A percentile compares a stretch with the other conserved stretches of the same genome.
phyloP scores from a whole-genome alignment of 2,113 vertebrate genomes.

The Microcebus ravelobensis region DNA sequence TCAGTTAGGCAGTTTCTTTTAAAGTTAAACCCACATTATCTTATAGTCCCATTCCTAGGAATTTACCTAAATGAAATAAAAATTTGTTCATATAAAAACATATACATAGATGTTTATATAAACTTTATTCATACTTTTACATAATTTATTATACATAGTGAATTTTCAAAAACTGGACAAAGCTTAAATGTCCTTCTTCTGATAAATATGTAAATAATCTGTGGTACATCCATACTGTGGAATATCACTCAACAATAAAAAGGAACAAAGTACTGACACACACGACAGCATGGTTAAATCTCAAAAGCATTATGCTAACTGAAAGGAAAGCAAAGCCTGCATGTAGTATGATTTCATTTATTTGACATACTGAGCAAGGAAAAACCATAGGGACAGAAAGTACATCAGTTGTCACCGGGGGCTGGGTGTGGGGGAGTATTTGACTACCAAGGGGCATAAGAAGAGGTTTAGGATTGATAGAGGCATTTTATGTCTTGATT shows the following conservation, averaged over 20 bases:
- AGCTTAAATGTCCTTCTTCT: not conserved
- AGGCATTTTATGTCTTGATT: not conserved
- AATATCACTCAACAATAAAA: not conserved
- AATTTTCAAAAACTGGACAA: not conserved
- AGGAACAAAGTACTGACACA: not conserved
- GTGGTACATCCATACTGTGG: not conserved
- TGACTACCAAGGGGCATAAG: not conserved
- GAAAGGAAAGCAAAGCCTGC: not conserved
- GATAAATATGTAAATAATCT: too few species aligned
- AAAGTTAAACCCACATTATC: not conserved
- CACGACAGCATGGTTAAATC: fast-evolving
- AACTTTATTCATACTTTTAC: not conserved
- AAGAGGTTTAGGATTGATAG: too few species aligned
- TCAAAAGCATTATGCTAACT: not conserved
- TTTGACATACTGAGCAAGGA: not conserved
- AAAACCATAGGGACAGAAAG: not conserved
- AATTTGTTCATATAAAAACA: not conserved
- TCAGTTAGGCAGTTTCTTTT: not conserved
- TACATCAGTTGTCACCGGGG: not conserved
- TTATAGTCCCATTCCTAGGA: not conserved
- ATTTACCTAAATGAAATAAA: not conserved
- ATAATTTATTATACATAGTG: not conserved
- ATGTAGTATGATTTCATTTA: not conserved
- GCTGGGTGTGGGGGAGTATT: not conserved
- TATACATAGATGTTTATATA: not conserved